Percentiles rank a stretch among this genome's conserved stretches.
These are phyloP conservation scores for Lapara coniferarum DNA, from an alignment of 2,888 invertebrate species.

Conservation along the genomic window DNA sequence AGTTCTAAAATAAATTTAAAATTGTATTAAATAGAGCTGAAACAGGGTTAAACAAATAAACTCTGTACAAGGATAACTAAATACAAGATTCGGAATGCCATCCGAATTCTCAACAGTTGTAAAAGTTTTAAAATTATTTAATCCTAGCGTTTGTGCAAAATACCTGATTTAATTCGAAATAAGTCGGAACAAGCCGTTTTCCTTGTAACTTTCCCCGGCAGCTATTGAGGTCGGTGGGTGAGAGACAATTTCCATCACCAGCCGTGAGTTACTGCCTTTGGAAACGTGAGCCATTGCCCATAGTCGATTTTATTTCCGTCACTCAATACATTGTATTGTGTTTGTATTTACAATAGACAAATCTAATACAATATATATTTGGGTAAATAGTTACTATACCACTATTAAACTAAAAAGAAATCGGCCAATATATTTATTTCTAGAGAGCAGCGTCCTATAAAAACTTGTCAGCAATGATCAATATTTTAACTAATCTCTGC, in stretches of 20 bases:
- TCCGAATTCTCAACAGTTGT: no score
- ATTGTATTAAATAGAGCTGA: no score
- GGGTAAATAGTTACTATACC: no score
- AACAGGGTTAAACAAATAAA: no score
- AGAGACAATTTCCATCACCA: constrained; percentile 19
- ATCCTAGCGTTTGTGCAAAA: background rate
- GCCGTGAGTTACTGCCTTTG: constrained; percentile 9
- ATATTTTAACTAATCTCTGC: no score
- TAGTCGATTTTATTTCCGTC: constrained; percentile 13
- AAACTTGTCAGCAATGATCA: no score
- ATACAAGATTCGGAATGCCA: no score
- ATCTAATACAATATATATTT: background rate
- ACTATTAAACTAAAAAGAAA: no score
- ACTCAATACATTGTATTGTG: constrained; percentile 1
- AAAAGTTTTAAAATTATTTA: background rate
- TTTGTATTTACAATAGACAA: background rate
- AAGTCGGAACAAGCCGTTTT: background rate
- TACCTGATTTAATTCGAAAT: constrained; percentile 8
- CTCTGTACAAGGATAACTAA: no score
- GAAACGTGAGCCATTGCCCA: constrained; percentile 17
- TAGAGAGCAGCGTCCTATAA: no score
- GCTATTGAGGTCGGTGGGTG: constrained; percentile 19
- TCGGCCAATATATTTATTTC: no score
- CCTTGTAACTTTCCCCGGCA: constrained; percentile 16
- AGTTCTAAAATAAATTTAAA: no score